A percentile compares a stretch with the other conserved stretches of the same genome.
Evolutionary conservation across 2,797 vertebrate genomes (phyloP).

Genomic region (Mycteria americana): DNA sequence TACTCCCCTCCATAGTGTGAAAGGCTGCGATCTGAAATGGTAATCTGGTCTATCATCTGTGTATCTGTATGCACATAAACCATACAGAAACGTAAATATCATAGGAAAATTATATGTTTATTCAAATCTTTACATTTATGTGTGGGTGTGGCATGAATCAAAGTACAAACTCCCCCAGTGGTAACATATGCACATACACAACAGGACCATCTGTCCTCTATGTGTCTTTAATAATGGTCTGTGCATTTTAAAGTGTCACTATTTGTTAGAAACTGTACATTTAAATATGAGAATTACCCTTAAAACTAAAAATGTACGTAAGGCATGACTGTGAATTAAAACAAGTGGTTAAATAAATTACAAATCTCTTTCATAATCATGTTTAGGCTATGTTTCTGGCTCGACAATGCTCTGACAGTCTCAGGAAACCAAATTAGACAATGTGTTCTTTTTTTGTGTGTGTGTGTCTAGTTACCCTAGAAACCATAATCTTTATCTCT

Average conservation of each 20-base stretch:
- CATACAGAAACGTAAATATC: background rate
- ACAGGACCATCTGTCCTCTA: slow-evolving; percentile 62
- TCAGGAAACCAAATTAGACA: slow-evolving; percentile 73
- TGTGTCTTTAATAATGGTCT: slow-evolving; percentile 56
- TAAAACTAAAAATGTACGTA: slow-evolving; percentile 1
- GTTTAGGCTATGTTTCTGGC: slow-evolving; percentile 71
- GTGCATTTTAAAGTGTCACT: slow-evolving; percentile 50
- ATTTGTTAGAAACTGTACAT: slow-evolving; percentile 40
- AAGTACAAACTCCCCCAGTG: slow-evolving; percentile 17
- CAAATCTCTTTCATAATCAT: slow-evolving; percentile 71
- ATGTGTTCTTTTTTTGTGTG: slow-evolving; percentile 72
- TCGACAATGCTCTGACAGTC: slow-evolving; percentile 36
- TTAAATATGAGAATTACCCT: slow-evolving; percentile 35
- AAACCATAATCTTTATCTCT: slow-evolving; percentile 88
- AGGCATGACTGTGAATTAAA: slow-evolving; percentile 51
- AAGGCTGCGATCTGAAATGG: background rate
- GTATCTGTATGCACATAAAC: background rate
- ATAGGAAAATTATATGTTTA: background rate
- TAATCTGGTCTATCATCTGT: background rate
- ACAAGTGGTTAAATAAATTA: slow-evolving; percentile 51
- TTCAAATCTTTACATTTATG: slow-evolving; percentile 43
- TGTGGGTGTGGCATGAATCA: background rate
- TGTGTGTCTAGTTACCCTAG: slow-evolving; percentile 82
- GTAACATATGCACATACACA: slow-evolving; percentile 25
- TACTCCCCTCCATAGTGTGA: background rate